Conservation (phyloP, 2,797 vertebrate species). For the Mus minutoides region DNA sequence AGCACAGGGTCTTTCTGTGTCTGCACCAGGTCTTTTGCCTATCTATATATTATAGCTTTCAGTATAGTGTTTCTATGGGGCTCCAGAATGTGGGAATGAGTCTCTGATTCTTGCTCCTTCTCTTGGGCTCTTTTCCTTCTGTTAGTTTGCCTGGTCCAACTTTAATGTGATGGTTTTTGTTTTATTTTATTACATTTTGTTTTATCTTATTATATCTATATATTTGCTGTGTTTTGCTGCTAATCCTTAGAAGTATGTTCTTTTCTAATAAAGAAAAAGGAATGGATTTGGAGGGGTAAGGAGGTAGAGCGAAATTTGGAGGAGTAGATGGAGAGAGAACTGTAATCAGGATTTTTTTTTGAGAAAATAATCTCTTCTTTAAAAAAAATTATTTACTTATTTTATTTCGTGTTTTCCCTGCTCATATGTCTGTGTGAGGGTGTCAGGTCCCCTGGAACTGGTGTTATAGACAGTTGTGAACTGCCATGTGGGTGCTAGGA, state of each 20-base stretch:
- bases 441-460: background rate
- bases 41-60: background rate
- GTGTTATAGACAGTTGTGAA: background rate
- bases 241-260: background rate
- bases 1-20: background rate
- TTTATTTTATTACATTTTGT: background rate
- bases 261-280: background rate
- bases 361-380: background rate
- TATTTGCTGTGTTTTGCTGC: background rate
- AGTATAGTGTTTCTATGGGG: background rate
- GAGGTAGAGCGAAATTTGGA: background rate
- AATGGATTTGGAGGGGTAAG: background rate
- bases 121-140: background rate
- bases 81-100: background rate
- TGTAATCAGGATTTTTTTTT: background rate
- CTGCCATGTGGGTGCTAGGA: background rate
- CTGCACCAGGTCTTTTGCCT: background rate
- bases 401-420: background rate
- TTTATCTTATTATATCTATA: background rate
- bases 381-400: background rate
- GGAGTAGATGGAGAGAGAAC: background rate
- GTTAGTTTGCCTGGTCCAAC: background rate
- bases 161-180: background rate
- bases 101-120: background rate
- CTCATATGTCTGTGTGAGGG: background rate